phyloP scores from a whole-genome alignment of 2,113 vertebrate species.

The Chamaea fasciata region DNA sequence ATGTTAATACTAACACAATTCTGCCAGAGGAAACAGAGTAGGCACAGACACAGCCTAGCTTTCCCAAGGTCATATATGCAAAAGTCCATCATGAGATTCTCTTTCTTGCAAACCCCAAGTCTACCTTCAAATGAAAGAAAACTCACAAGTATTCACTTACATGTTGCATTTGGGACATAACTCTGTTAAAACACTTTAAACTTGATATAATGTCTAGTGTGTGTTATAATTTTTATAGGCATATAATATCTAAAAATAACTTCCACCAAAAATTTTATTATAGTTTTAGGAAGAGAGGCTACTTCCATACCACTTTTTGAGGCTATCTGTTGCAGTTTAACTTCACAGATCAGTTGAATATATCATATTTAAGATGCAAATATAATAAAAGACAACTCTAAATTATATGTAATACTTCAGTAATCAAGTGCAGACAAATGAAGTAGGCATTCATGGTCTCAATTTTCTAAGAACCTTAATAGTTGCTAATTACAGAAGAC shows the following conservation, averaged over 20 bases:
- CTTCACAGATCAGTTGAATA: neutral
- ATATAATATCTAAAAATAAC: neutral
- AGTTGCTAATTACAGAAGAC: conserved; percentile 27
- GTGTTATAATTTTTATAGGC: neutral
- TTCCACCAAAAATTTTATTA: neutral
- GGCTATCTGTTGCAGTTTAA: neutral
- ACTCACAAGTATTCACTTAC: neutral
- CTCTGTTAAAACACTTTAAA: neutral
- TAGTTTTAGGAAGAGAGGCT: neutral
- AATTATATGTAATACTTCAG: neutral
- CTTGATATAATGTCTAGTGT: neutral
- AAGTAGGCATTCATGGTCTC: neutral
- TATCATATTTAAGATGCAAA: neutral
- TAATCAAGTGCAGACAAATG: conserved; percentile 22
- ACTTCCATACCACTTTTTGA: neutral
- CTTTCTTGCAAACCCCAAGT: neutral
- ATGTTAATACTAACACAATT: neutral
- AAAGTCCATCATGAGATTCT: neutral
- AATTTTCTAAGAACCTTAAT: conserved; percentile 35
- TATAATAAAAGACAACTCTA: neutral
- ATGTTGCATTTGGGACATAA: neutral
- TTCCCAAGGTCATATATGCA: neutral
- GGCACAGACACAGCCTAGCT: neutral
- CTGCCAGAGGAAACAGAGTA: neutral
- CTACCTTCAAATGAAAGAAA: neutral